Evolutionary conservation across 2,888 invertebrate genomes (phyloP).

Genomic region (Stenotaenia linearis): DNA sequence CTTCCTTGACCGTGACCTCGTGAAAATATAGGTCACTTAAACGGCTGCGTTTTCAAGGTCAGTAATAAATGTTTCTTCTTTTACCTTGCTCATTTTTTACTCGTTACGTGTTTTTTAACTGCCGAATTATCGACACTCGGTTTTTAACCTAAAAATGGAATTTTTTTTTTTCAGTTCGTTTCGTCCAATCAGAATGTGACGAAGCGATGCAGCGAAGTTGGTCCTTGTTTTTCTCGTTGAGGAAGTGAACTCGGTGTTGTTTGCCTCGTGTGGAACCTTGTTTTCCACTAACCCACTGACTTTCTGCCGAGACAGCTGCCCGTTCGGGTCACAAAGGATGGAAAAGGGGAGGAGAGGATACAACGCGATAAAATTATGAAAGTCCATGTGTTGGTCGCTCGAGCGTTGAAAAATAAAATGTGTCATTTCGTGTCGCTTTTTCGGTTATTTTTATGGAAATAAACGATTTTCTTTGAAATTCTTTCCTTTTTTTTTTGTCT

Average conservation of each 20-base stretch:
- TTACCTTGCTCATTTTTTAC: background rate
- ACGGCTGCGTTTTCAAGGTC: slow-evolving; percentile 19
- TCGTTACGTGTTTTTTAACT: background rate
- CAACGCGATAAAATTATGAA: background rate
- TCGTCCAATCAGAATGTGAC: background rate
- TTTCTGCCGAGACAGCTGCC: background rate
- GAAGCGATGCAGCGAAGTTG: background rate
- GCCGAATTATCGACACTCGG: background rate
- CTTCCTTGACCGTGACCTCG: slow-evolving; percentile 21
- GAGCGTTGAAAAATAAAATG: background rate
- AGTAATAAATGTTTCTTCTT: background rate
- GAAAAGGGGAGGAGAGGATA: slow-evolving; percentile 1
- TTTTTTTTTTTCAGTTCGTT: background rate
- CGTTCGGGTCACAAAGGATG: slow-evolving; percentile 1
- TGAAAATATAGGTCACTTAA: slow-evolving; percentile 12
- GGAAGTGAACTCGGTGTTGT: slow-evolving; percentile 11
- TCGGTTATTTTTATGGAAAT: too few relatives aligned
- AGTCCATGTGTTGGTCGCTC: background rate
- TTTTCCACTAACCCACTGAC: slow-evolving; percentile 23
- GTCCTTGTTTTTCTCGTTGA: background rate
- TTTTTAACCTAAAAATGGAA: background rate
- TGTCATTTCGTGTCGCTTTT: background rate
- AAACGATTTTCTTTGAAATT: too few relatives aligned
- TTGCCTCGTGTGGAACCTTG: slow-evolving; percentile 3
- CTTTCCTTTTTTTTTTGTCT: too few relatives aligned